phyloP scores from a whole-genome alignment of 92 coral and sea anemone genomes.

The Zoanthus gigantus region DNA sequence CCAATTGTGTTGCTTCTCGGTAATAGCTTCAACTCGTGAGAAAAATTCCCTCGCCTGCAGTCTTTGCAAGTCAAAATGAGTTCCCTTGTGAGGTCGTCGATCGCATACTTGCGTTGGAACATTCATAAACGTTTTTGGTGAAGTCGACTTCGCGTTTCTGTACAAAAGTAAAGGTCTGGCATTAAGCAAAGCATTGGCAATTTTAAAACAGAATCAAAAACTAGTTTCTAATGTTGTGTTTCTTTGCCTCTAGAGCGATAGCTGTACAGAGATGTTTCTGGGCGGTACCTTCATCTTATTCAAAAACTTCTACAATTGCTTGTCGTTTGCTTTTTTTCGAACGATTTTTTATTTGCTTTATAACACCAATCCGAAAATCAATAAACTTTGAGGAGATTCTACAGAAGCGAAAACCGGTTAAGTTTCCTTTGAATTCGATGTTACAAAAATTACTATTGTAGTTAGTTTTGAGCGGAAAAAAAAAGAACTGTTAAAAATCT shows the following conservation, averaged over 20 bases:
- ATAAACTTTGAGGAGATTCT: not conserved
- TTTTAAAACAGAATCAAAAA: constrained; percentile 4
- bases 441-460: constrained; percentile 15
- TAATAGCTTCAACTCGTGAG: not conserved
- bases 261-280: not conserved
- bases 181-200: not conserved
- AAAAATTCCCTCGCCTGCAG: constrained; percentile 1
- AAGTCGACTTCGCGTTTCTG: constrained; percentile 49
- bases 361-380: not conserved
- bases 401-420: constrained; percentile 20
- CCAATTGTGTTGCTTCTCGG: constrained; percentile 24
- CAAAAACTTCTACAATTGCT: not conserved
- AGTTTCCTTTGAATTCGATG: constrained; percentile 20
- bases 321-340: not conserved
- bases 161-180: constrained; percentile 18
- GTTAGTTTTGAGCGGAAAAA: constrained; percentile 7
- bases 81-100: constrained; percentile 13
- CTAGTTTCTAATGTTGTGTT: not conserved
- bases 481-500: not conserved
- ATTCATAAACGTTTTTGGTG: constrained; percentile 34
- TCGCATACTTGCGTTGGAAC: constrained; percentile 37
- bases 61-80: constrained; percentile 14
- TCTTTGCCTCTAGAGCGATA: not conserved
- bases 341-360: not conserved
- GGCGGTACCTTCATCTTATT: constrained; percentile 35